Percentiles rank a stretch among this genome's conserved stretches.
Conservation (phyloP, 64 coral and sea anemone genomes). For the Pocillopora verrucosa region DNA sequence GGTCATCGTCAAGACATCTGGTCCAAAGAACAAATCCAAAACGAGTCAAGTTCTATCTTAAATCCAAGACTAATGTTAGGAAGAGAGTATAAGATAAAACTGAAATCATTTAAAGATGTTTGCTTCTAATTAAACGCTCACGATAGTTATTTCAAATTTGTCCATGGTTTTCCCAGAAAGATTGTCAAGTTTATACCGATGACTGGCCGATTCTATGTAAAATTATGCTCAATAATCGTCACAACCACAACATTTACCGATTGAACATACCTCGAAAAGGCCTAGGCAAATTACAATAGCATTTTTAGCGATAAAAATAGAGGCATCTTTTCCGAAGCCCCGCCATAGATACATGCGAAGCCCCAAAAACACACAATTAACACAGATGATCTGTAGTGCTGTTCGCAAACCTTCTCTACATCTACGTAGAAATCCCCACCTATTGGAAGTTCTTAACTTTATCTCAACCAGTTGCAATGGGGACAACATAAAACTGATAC, state of each 20-base stretch:
- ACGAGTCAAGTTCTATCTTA: too few species aligned
- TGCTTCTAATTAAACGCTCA: too few species aligned
- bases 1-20: constrained; percentile 40
- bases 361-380: constrained; percentile 9
- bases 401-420: not conserved
- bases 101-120: too few species aligned
- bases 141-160: too few species aligned
- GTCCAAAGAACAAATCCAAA: too few species aligned
- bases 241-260: not conserved
- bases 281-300: not conserved
- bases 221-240: not conserved
- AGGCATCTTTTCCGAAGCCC: not conserved
- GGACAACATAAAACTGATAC: constrained; percentile 42
- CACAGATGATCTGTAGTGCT: not conserved
- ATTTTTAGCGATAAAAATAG: not conserved
- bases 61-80: too few species aligned
- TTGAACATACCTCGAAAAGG: not conserved
- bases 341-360: not conserved
- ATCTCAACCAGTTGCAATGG: constrained; percentile 22
- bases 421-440: too few species aligned
- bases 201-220: too few species aligned
- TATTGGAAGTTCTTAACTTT: not conserved
- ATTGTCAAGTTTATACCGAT: too few species aligned
- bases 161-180: too few species aligned
- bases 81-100: too few species aligned